phyloP scores from a whole-genome alignment of 2,888 invertebrate species.

The Drosophila neutralis region DNA sequence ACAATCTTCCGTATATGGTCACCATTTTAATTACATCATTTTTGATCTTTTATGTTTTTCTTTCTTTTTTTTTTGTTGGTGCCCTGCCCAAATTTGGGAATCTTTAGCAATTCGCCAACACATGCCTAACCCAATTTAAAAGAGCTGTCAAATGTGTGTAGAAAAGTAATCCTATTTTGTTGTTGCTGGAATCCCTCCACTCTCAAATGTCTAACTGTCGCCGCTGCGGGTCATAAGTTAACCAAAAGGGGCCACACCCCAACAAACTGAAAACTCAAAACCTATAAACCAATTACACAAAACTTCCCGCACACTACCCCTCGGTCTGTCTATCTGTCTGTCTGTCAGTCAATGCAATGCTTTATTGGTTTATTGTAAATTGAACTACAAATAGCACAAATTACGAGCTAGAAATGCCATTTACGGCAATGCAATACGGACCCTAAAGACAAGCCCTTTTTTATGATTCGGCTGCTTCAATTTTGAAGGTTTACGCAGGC shows the following conservation, averaged over 20 bases:
- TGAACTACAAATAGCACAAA: constrained; percentile 59
- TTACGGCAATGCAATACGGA: constrained; percentile 62
- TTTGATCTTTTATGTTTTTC: neutral
- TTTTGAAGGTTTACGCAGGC: constrained; percentile 68
- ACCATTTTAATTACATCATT: constrained; percentile 48
- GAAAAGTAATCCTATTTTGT: constrained; percentile 67
- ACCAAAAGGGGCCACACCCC: constrained; percentile 55
- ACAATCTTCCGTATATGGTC: constrained; percentile 41
- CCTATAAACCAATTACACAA: constrained; percentile 75
- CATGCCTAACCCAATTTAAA: constrained; percentile 45
- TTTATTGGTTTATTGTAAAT: constrained; percentile 68
- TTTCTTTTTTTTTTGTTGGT: neutral
- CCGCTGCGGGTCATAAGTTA: constrained; percentile 55
- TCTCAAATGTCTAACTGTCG: constrained; percentile 51
- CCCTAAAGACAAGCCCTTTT: constrained; percentile 68
- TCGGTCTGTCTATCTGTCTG: constrained; percentile 8
- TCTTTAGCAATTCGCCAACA: constrained; percentile 57
- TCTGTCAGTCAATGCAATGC: constrained; percentile 54
- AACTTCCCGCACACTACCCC: constrained; percentile 46
- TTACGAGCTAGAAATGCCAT: constrained; percentile 49
- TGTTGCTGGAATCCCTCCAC: constrained; percentile 31
- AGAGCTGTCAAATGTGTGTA: constrained; percentile 54
- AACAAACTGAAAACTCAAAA: constrained; percentile 34
- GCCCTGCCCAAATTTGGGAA: constrained; percentile 47
- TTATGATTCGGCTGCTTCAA: constrained; percentile 20